Base-by-base conservation (phyloP, 2,797 vertebrate genomes). In the Erpetoichthys calabaricus region DNA sequence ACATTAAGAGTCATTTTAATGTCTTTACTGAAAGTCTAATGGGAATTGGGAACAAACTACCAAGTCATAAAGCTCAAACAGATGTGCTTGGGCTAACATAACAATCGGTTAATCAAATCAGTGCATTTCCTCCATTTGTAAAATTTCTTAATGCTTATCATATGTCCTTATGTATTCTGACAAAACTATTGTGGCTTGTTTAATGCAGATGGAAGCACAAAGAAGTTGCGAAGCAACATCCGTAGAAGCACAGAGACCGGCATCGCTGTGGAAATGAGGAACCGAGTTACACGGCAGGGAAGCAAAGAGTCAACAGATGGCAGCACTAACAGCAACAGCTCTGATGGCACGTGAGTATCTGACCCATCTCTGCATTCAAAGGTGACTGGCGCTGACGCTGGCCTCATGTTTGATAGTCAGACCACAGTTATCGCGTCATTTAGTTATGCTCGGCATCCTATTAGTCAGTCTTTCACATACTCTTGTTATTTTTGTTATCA, bases 251-350 rank as follows among this genome's bases (percentile, higher is more conserved):
- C 95, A 0, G 95, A 99, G 85, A 99, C 95, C 0, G 95, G 95
- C 60, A 96, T 99, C 4, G 95, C 95, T 0, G 93, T 97, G 77
- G 94, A 98, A 83, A 93, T 99, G 94, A 83, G 93, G 70, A 97
- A 89, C 73, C 79, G 94, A 2, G 83, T 98, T 47, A 97, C 92
- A 0, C 87, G 95, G 67, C 95, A 99, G 68, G 89, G 95, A 69
- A 98, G 95, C 76, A 88, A 94, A 42, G 94, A 99, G 55, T 99
- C 95, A 5, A 98, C 95, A 0, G 94, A 97, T 0, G 94, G 94
- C 66, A 97, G 95, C 81, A 97, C 93, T 75, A 97, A 97, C 81
- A 98, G 94, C 67, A 97, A 94, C 80, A 97, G 93, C 85, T 96
- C 93, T 0, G 94, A 99, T 0, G 93, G 94, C 89, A 92, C 88